These are phyloP conservation scores for Urocitellus parryii DNA, from an alignment of 2,113 vertebrate species.

Conservation along the genomic window DNA sequence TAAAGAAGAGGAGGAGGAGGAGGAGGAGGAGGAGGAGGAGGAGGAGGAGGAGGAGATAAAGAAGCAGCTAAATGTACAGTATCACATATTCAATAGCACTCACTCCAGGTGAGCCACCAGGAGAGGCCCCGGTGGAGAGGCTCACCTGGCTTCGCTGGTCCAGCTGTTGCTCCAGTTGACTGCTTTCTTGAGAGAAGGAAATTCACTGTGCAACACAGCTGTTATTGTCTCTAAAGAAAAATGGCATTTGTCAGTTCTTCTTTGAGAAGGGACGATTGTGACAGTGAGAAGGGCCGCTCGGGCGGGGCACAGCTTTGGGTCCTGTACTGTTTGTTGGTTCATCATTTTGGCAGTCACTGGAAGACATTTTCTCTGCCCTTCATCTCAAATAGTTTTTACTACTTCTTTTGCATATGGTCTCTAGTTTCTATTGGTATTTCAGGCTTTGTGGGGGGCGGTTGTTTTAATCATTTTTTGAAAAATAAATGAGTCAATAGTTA, in stretches of 20 bases:
- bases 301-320: too few species aligned
- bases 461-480: conserved; percentile 27
- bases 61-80: not conserved
- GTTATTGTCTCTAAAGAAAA: not conserved
- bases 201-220: not conserved
- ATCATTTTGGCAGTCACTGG: not conserved
- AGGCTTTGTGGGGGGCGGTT: not conserved
- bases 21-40: not conserved
- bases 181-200: not conserved
- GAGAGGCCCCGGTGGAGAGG: not conserved
- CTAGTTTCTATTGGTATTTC: not conserved
- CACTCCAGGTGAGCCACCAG: not conserved
- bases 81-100: not conserved
- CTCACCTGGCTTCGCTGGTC: rapidly evolving
- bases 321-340: not conserved
- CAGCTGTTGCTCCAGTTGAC: too few species aligned
- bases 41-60: not conserved
- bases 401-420: not conserved
- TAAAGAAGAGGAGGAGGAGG: not conserved
- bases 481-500: conserved; percentile 12
- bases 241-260: not conserved
- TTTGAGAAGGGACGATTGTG: not conserved
- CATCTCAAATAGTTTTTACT: not conserved
- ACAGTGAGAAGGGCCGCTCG: not conserved
- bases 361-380: conserved; percentile 27